Evolutionary conservation across 2,888 invertebrate genomes (phyloP).

Genomic region (Callimorpha dominula): DNA sequence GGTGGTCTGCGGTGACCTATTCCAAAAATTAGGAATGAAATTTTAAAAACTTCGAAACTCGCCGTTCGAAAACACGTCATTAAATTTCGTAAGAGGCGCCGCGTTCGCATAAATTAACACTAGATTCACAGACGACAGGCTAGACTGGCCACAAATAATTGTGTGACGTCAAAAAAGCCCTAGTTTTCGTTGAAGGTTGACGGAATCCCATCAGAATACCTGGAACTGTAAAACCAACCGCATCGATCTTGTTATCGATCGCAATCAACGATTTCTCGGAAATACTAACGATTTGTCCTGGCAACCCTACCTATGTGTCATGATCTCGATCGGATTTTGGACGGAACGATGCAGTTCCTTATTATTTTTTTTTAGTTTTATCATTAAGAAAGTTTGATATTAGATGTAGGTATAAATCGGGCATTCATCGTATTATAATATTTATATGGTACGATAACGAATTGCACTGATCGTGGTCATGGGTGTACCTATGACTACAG

Average conservation of each 20-base stretch:
- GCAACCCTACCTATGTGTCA: slow-evolving; percentile 54
- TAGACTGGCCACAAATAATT: slow-evolving; percentile 52
- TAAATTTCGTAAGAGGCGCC: slow-evolving; percentile 59
- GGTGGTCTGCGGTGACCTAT: slow-evolving; percentile 40
- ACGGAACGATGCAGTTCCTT: not conserved
- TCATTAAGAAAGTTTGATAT: not conserved
- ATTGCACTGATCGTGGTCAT: too few species aligned
- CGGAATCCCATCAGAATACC: slow-evolving; percentile 67
- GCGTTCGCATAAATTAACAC: slow-evolving; percentile 67
- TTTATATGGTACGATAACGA: too few species aligned
- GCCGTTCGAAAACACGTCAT: slow-evolving; percentile 56
- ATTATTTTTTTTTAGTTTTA: slow-evolving; percentile 3
- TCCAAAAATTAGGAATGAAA: slow-evolving; percentile 48
- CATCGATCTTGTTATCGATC: slow-evolving; percentile 52
- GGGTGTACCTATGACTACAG: too few species aligned
- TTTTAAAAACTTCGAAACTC: slow-evolving; percentile 41
- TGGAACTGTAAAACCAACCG: slow-evolving; percentile 56
- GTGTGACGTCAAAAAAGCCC: slow-evolving; percentile 32
- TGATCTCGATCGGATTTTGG: slow-evolving; percentile 23
- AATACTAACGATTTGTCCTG: slow-evolving; percentile 55
- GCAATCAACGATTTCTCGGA: slow-evolving; percentile 58
- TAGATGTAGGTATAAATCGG: too few species aligned
- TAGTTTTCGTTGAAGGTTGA: slow-evolving; percentile 54
- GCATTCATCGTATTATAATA: too few species aligned
- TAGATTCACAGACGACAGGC: slow-evolving; percentile 70